A percentile compares a stretch with the other conserved stretches of the same genome.
Conservation (phyloP, 1,140 invertebrate genomes). For the Polyergus mexicanus region DNA sequence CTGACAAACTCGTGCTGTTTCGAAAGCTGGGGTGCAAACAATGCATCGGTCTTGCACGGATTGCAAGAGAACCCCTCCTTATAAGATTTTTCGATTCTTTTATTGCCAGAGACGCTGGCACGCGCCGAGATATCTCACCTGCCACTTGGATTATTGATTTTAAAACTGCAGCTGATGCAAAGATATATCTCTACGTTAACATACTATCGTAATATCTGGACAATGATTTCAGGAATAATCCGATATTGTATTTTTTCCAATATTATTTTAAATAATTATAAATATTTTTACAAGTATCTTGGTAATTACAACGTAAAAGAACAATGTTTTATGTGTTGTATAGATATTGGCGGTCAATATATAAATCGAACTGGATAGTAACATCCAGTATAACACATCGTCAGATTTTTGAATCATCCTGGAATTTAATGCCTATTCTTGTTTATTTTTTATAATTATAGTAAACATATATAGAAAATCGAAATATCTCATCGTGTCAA, state of each 20-base stretch:
- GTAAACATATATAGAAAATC: neutral
- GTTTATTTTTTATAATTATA: neutral
- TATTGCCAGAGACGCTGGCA: constrained; percentile 81
- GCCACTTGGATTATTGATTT: constrained; percentile 83
- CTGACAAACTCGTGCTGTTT: constrained; percentile 61
- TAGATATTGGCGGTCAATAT: neutral
- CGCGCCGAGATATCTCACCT: constrained; percentile 82
- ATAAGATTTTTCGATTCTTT: constrained; percentile 75
- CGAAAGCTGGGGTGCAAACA: constrained; percentile 72
- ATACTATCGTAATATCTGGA: too few relatives aligned
- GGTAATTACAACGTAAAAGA: neutral
- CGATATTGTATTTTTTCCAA: neutral
- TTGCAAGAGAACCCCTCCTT: constrained; percentile 73
- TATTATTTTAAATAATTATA: neutral
- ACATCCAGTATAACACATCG: neutral
- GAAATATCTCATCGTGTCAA: neutral
- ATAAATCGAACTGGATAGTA: neutral
- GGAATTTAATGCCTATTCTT: neutral
- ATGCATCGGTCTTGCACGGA: constrained; percentile 74
- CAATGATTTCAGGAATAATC: neutral
- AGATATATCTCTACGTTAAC: constrained; percentile 61
- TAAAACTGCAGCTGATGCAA: constrained; percentile 70
- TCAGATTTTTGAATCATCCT: neutral
- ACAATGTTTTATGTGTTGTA: neutral
- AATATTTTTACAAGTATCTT: constrained; percentile 2